These are phyloP conservation scores for Tupaia tana DNA, from an alignment of 2,113 vertebrate genomes.

Conservation along the genomic window DNA sequence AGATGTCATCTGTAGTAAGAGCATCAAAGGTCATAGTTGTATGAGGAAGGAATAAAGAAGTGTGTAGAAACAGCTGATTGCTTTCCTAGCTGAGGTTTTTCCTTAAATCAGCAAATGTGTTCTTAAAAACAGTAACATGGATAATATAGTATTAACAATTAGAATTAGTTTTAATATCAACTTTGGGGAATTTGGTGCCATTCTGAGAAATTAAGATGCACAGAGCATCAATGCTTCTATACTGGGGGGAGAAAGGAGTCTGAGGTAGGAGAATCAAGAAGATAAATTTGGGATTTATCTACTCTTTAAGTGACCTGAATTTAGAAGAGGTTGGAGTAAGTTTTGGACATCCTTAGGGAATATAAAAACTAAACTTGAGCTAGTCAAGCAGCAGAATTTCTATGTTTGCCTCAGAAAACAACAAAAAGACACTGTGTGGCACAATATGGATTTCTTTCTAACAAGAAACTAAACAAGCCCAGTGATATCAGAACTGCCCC, in stretches of 20 bases:
- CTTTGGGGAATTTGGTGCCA: not conserved
- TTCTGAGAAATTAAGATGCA: not conserved
- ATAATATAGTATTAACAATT: not conserved
- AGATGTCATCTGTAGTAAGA: not conserved
- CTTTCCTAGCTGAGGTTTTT: not conserved
- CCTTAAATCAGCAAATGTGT: not conserved
- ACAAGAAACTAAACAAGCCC: conserved; percentile 7
- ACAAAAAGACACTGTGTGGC: not conserved
- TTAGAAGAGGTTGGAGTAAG: not conserved
- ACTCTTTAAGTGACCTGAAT: not conserved
- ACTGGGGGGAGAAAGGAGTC: no score
- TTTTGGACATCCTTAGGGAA: not conserved
- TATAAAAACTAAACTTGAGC: not conserved
- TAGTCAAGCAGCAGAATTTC: not conserved
- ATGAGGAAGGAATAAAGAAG: not conserved
- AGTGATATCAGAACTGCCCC: not conserved
- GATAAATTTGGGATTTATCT: not conserved
- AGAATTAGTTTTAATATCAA: not conserved
- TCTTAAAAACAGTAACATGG: not conserved
- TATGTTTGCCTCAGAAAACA: conserved; percentile 11
- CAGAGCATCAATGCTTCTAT: not conserved
- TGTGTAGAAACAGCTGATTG: no score
- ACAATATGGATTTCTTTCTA: not conserved
- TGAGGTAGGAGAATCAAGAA: not conserved
- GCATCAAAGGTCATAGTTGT: not conserved